Conservation (phyloP, 64 coral and sea anemone genomes). For the Exaiptasia diaphana region DNA sequence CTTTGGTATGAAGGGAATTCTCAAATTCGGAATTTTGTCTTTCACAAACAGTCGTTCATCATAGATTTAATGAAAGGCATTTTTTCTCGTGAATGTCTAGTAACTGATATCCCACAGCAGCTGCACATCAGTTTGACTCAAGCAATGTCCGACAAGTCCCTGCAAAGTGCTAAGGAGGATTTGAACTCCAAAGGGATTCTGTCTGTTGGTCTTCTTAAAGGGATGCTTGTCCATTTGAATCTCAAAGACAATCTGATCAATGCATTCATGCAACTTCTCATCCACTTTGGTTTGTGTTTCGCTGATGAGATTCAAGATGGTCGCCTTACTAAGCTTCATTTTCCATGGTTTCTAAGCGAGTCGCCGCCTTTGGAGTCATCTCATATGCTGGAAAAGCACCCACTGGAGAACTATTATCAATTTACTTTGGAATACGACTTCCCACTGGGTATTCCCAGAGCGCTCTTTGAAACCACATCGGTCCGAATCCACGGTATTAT, state of each 20-base stretch:
- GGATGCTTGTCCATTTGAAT: neutral
- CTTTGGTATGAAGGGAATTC: slow-evolving; percentile 54
- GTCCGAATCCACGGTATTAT: slow-evolving; percentile 32
- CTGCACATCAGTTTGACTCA: neutral
- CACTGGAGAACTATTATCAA: neutral
- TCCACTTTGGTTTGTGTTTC: slow-evolving; percentile 62
- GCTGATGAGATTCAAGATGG: neutral
- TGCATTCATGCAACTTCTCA: slow-evolving; percentile 48
- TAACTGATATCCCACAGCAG: neutral
- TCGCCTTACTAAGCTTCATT: slow-evolving; percentile 9
- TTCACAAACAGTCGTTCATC: slow-evolving; percentile 56
- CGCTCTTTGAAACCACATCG: slow-evolving; percentile 41
- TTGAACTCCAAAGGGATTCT: slow-evolving; percentile 41
- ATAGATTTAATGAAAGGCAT: slow-evolving; percentile 50
- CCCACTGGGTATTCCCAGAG: slow-evolving; percentile 9
- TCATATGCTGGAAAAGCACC: neutral
- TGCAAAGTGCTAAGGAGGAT: slow-evolving; percentile 39
- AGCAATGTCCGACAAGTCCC: neutral
- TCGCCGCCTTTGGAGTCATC: neutral
- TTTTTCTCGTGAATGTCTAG: slow-evolving; percentile 24
- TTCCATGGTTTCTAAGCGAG: slow-evolving; percentile 67
- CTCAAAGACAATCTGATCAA: slow-evolving; percentile 31
- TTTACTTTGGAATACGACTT: slow-evolving; percentile 55
- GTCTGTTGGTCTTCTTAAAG: slow-evolving; percentile 6
- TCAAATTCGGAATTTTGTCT: slow-evolving; percentile 53